These are phyloP conservation scores for Anaspis maculata DNA, from an alignment of 2,888 invertebrate species.

Conservation along the genomic window DNA sequence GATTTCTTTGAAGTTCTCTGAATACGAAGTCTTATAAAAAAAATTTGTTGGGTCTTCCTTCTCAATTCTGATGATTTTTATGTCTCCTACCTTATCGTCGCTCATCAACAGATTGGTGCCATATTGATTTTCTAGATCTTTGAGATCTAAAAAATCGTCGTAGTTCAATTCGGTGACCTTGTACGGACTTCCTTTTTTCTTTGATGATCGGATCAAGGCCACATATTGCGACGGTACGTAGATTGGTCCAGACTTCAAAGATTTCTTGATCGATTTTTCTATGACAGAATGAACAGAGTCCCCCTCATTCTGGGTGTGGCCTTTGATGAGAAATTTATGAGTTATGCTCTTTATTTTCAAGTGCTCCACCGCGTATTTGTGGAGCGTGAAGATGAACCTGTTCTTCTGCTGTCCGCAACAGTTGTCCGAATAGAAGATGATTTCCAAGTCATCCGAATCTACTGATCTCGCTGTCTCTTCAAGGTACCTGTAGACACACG, in stretches of 20 bases:
- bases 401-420: constrained; percentile 24
- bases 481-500: constrained; percentile 29
- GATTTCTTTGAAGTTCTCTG: too few species aligned
- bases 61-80: constrained; percentile 5
- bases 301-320: constrained; percentile 13
- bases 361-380: constrained; percentile 15
- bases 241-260: constrained; percentile 14
- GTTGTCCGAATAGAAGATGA: constrained; percentile 25
- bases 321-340: constrained; percentile 12
- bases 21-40: constrained; percentile 9
- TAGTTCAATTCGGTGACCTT: constrained; percentile 10
- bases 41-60: constrained; percentile 3
- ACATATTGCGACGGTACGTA: constrained; percentile 10
- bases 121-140: constrained; percentile 5
- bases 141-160: constrained; percentile 12
- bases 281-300: constrained; percentile 12
- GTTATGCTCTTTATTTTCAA: constrained; percentile 11
- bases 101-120: constrained; percentile 5
- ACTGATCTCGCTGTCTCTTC: constrained; percentile 8
- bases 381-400: constrained; percentile 18
- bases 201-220: constrained; percentile 11
- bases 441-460: constrained; percentile 12
- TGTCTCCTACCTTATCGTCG: constrained; percentile 2
- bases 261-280: constrained; percentile 12
- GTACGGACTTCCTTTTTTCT: constrained; percentile 12